phyloP scores from a whole-genome alignment of 2,888 invertebrate genomes.

The Pseudococcus jackbeardsleyi region DNA sequence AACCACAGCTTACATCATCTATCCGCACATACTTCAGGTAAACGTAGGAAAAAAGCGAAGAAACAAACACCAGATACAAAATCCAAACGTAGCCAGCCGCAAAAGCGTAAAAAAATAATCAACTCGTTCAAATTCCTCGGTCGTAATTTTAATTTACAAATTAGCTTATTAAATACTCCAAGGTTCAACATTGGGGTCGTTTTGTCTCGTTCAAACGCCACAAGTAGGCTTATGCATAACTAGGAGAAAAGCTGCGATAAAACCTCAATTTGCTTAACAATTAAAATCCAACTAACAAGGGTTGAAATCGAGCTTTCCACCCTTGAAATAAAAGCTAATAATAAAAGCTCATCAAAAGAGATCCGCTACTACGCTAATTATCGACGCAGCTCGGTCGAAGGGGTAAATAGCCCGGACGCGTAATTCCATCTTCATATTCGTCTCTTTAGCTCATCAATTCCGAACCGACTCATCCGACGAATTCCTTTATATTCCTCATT shows the following conservation, averaged over 20 bases:
- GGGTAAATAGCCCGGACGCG: neutral
- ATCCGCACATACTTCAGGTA: neutral
- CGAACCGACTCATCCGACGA: too few relatives aligned
- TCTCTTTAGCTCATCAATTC: neutral
- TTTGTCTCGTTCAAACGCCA: constrained; percentile 3
- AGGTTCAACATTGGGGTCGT: neutral
- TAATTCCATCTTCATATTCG: neutral
- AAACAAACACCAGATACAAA: neutral
- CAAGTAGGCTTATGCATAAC: constrained; percentile 45
- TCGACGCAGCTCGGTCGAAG: neutral
- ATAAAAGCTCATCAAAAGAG: constrained; percentile 63
- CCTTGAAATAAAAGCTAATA: constrained; percentile 61
- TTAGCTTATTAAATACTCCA: constrained; percentile 63
- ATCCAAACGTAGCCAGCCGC: neutral
- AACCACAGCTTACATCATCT: neutral
- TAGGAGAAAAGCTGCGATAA: constrained; percentile 61
- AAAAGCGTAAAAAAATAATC: neutral
- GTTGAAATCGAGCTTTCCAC: constrained; percentile 57
- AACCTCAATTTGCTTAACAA: constrained; percentile 63
- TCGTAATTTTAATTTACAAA: constrained; percentile 61
- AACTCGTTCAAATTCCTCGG: constrained; percentile 41
- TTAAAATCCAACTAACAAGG: constrained; percentile 63
- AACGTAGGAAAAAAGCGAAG: neutral
- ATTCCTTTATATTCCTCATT: neutral
- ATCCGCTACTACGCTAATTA: constrained; percentile 58